Percentiles rank a stretch among this genome's conserved stretches.
Conservation (phyloP, 2,797 vertebrate genomes). For the Danio jaintianensis region DNA sequence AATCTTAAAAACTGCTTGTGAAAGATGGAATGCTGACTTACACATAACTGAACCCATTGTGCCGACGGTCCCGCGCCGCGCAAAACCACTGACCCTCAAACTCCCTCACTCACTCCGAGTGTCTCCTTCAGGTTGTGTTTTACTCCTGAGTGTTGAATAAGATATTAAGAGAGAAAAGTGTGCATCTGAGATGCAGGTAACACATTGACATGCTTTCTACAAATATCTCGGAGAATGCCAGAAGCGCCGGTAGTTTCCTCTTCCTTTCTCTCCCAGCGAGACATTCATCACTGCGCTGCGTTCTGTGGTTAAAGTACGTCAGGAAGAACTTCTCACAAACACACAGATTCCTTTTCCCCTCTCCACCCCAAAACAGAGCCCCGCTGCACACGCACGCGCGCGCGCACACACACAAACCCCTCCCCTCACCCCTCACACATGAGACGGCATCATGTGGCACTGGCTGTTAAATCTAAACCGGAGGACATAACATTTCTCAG, state of each 20-base stretch:
- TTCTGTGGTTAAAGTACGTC: slow-evolving; percentile 33
- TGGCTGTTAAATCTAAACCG: slow-evolving; percentile 9
- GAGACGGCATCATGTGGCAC: slow-evolving; percentile 38
- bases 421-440: slow-evolving; percentile 37
- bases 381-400: slow-evolving; percentile 14
- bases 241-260: slow-evolving; percentile 65
- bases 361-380: slow-evolving; percentile 49
- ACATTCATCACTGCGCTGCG: slow-evolving; percentile 54
- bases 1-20: not conserved
- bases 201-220: slow-evolving; percentile 59
- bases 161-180: slow-evolving; percentile 6
- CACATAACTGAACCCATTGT: slow-evolving; percentile 82
- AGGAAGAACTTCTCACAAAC: slow-evolving; percentile 54
- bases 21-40: slow-evolving; percentile 68
- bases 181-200: slow-evolving; percentile 28
- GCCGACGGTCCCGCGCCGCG: slow-evolving; percentile 16
- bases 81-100: not conserved
- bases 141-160: not conserved
- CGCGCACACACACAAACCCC: slow-evolving; percentile 43
- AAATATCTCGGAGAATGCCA: slow-evolving; percentile 73
- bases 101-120: not conserved
- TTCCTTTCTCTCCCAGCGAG: slow-evolving; percentile 65
- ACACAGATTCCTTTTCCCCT: slow-evolving; percentile 53
- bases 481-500: slow-evolving; percentile 13
- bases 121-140: slow-evolving; percentile 15